These are phyloP conservation scores for Lasioglossum villosulum DNA, from an alignment of 2,888 invertebrate genomes.

Conservation along the genomic window DNA sequence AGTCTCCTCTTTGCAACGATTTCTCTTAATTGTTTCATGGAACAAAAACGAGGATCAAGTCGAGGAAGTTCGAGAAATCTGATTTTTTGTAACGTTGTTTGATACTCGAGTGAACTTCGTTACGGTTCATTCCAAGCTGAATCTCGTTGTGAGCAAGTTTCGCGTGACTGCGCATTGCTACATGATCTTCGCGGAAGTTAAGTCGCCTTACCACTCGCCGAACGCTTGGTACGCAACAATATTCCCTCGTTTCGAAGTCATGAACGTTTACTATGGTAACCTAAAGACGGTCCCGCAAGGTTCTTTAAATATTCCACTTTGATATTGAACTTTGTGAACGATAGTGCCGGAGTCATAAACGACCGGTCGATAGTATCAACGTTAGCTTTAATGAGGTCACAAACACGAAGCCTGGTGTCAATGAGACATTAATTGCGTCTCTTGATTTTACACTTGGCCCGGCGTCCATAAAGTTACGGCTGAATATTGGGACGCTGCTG, in stretches of 20 bases:
- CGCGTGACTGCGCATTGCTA: background rate
- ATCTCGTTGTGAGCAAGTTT: background rate
- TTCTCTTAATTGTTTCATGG: too few relatives aligned
- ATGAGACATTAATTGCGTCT: slow-evolving; percentile 28
- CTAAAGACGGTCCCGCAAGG: slow-evolving; percentile 49
- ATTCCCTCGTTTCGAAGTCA: slow-evolving; percentile 51
- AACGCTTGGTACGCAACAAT: slow-evolving; percentile 21
- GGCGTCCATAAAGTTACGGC: background rate
- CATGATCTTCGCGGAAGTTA: slow-evolving; percentile 27
- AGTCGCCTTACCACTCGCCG: slow-evolving; percentile 14
- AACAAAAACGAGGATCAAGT: too few relatives aligned
- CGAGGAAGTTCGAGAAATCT: background rate
- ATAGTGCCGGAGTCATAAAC: slow-evolving; percentile 41
- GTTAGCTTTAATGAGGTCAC: slow-evolving; percentile 76
- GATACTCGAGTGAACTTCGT: background rate
- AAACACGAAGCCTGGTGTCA: slow-evolving; percentile 55
- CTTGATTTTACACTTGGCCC: slow-evolving; percentile 30
- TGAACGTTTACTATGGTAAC: slow-evolving; percentile 59
- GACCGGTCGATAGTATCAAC: slow-evolving; percentile 52
- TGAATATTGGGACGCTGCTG: background rate
- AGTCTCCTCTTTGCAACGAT: too few relatives aligned
- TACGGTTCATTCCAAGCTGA: background rate
- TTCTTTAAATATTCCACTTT: slow-evolving; percentile 55
- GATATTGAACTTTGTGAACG: slow-evolving; percentile 63
- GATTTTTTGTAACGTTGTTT: background rate